Evolutionary conservation across 2,888 invertebrate genomes (phyloP), one percentile per base, ranked within the genome.

Genomic region (Nomada fabriciana): DNA sequence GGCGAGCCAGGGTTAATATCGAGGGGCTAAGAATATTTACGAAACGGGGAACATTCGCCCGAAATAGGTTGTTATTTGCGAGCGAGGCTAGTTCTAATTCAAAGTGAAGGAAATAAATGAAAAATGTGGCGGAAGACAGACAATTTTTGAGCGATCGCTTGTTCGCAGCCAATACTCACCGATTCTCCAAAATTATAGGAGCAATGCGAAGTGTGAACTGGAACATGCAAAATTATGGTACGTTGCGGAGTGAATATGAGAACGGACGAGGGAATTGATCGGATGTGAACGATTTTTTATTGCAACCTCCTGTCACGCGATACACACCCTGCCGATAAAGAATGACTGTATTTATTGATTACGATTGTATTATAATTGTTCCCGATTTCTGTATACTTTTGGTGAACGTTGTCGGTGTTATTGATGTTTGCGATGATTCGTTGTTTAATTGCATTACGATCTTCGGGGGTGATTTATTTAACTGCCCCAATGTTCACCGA

Each of bases 401-500:
- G 57, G 36, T 61, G 18, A 47, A 47, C 47, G 20, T 71, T 18
- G 42, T 53, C 1, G n/a, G 11, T 18, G 3, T 5, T 25, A 11
- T 23, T 23, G 2, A 15, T 23, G 42, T 15, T 18, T 36, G 36
- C 7, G 20, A 2, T 4, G 20, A 10, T n/a, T 43, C 13, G 11
- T 13, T 13, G 5, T 47, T 50, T 18, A 18, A 72, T 63, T 57
- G 18, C n/a, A 20, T 55, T 57, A 9, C n/a, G 42, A 36, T 70
- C 55, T n/a, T 53, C 4, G 7, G 3, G 42, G 36, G 77, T 9
- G 15, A n/a, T 65, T 71, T 57, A 50, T 65, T 85, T 87, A 87
- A 83, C 71, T 74, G 68, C 78, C 80, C 77, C 80, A 76, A 83
- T 86, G 86, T 86, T 86, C 86, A 86, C 76, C 81, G 76, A 83